Conservation (phyloP, 2,888 invertebrate species). For the Acronicta leporina region DNA sequence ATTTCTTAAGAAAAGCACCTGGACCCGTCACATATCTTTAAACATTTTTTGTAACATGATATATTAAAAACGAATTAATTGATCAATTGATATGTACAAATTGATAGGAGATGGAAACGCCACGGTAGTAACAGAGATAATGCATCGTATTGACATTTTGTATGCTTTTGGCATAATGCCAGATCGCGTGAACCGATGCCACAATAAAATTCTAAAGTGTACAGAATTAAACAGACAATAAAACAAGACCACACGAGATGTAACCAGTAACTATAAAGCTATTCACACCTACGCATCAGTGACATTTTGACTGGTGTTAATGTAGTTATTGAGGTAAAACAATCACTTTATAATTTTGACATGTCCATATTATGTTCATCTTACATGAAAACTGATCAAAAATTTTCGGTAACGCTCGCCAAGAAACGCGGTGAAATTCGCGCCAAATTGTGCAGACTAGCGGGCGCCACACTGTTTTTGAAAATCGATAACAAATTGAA, state of each 20-base stretch:
- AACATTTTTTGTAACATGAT: slow-evolving; percentile 7
- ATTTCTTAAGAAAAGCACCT: slow-evolving; percentile 50
- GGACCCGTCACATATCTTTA: slow-evolving; percentile 1
- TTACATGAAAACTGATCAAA: slow-evolving; percentile 32
- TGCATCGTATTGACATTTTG: slow-evolving; percentile 87
- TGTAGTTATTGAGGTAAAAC: slow-evolving; percentile 4
- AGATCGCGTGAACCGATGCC: slow-evolving; percentile 74
- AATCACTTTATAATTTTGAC: neutral
- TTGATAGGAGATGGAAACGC: slow-evolving; percentile 60
- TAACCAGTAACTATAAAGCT: slow-evolving; percentile 64
- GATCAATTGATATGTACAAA: slow-evolving; percentile 36
- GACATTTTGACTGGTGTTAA: slow-evolving; percentile 17
- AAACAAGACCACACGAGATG: slow-evolving; percentile 67
- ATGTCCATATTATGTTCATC: neutral
- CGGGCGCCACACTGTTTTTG: slow-evolving; percentile 27
- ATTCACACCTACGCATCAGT: slow-evolving; percentile 41
- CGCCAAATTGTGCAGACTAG: slow-evolving; percentile 40
- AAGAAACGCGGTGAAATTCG: slow-evolving; percentile 24
- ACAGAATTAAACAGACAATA: slow-evolving; percentile 79
- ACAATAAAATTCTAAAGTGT: slow-evolving; percentile 78
- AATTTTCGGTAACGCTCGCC: slow-evolving; percentile 24
- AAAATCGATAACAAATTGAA: slow-evolving; percentile 32
- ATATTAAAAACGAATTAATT: slow-evolving; percentile 10
- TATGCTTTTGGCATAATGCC: slow-evolving; percentile 77
- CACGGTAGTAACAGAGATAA: slow-evolving; percentile 75